Evolutionary conservation across 2,113 vertebrate genomes (phyloP), one percentile per base, ranked within the genome.

Genomic region (Cephalophus harveyi): DNA sequence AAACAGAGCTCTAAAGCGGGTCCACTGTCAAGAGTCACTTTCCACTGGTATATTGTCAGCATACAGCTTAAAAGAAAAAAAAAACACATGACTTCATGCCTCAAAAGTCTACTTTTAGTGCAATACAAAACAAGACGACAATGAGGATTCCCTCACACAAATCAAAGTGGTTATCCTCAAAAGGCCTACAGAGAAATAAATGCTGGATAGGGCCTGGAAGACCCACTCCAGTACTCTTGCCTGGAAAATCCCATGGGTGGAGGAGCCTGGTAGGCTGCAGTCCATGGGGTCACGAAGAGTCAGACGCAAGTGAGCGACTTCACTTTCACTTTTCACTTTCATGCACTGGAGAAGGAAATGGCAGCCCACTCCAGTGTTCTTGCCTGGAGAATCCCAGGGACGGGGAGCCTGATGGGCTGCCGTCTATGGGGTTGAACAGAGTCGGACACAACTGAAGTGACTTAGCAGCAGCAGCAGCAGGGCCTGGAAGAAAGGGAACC

Each of bases 231-330:
- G 28, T 33, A 16, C 15, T 30, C 13, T 62, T 62, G 60, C 60
- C 28, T 33, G 28, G 60, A 33, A 28, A 62, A 16, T 62, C 7
- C 14, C 60, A 62, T 33, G 7, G 14, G 33, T 28, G 16, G 60
- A 62, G 28, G 28, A 62, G 28, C 14, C 60, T 33, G 60, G 28
- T 62, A 14, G 60, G 21, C 55, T 57, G 55, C 2, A 0, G 55
- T 57, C 25, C 55, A 57, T 10, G 55, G 55, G 55, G 55, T 57
- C 1, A 8, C 55, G 9, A 25, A 57, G 55, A 25, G 55, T 57
- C 3, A 0, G 55, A 4, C 21, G 25, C 0, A 8, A 57, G 21
- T 25, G 8, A 52, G 52, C 15, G 1, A 25, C 8, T 23, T 3
- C 40, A 43, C 40, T 43, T 43, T 43, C 40, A 43, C 40, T 43